Base-by-base conservation (phyloP, 2,888 invertebrate species). In the Encarsia formosa region DNA sequence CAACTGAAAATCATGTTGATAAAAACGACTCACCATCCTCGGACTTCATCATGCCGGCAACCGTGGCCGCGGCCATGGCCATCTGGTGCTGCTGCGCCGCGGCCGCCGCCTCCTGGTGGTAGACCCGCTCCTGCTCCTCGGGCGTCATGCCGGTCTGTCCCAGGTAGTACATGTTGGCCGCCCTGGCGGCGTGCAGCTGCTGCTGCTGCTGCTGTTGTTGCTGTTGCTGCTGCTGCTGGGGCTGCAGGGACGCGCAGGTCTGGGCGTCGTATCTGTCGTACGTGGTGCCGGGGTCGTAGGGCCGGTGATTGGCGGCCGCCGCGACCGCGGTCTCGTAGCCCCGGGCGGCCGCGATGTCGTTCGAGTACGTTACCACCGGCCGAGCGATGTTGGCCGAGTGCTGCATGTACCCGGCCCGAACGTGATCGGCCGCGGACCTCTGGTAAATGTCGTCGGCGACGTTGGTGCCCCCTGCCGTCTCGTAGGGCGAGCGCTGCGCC, bases 401-500 rank as follows among this genome's bases (percentile, higher is more conserved):
- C 68, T 73, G 73, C 71, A 73, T 73, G 57, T 74, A 73, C 9
- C 57, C 42, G 20, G 60, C 63, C 16, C 73, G 63, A 23, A 67
- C 66, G 43, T 73, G 73, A 34, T 73, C 73, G 16, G 63, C 63
- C n/a, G n/a, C n/a, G 0, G 68, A 61, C 55, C 73, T 60, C 49
- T 74, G 74, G 56, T 75, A 75, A 2, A 75, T 65, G 9, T 75
- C 75, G 13, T 75, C 75, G 29, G 61, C 56, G 1, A 67, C 65
- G 1, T 66, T 67, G 1, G 66, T 66, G 3, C 68, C 70, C 0
- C 68, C 69, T 3, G 65, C 77, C 2, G 78, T 76, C 61, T 86
- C 86, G 69, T 87, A 87, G 1, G 85, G 81, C 46, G 82, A 82
- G 24, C 83, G 76, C 61, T 85, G 85, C 5, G 52, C 80, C 58